phyloP scores from a whole-genome alignment of 2,888 invertebrate species.

The Halictus quadricinctus region DNA sequence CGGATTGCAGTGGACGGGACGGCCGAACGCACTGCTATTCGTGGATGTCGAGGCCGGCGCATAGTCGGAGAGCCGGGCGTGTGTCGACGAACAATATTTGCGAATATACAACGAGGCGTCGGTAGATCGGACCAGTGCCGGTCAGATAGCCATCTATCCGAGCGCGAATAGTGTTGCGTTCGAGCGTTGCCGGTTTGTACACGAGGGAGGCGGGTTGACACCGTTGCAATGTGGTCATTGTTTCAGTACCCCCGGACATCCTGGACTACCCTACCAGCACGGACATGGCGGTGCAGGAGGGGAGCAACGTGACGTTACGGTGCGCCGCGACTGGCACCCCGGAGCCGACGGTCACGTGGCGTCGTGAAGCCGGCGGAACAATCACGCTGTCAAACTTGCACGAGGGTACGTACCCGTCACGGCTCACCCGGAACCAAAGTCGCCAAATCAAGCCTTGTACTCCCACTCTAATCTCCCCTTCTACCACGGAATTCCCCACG shows the following conservation, averaged over 20 bases:
- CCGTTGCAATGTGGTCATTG: constrained; percentile 68
- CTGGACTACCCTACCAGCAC: constrained; percentile 93
- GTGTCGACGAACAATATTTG: constrained; percentile 57
- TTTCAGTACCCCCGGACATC: constrained; percentile 92
- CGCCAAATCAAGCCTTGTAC: too few relatives aligned
- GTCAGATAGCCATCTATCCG: constrained; percentile 62
- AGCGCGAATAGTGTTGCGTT: constrained; percentile 36
- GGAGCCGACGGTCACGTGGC: constrained; percentile 93
- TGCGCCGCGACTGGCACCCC: constrained; percentile 95
- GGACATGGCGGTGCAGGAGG: constrained; percentile 93
- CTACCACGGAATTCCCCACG: too few relatives aligned
- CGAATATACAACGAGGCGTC: constrained; percentile 43
- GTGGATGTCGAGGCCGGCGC: constrained; percentile 33
- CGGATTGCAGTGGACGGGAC: constrained; percentile 47
- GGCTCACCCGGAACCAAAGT: too few relatives aligned
- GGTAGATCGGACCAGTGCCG: constrained; percentile 42
- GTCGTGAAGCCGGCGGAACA: constrained; percentile 86
- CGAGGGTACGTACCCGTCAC: constrained; percentile 72
- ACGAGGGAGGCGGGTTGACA: constrained; percentile 42
- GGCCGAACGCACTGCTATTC: constrained; percentile 31
- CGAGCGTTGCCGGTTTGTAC: constrained; percentile 39
- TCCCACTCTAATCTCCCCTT: too few relatives aligned
- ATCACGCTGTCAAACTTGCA: constrained; percentile 83
- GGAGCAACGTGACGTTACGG: constrained; percentile 92
- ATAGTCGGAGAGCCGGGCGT: not conserved